Evolutionary conservation across 2,888 invertebrate species (phyloP).

Genomic region (Melinaea marsaeus): DNA sequence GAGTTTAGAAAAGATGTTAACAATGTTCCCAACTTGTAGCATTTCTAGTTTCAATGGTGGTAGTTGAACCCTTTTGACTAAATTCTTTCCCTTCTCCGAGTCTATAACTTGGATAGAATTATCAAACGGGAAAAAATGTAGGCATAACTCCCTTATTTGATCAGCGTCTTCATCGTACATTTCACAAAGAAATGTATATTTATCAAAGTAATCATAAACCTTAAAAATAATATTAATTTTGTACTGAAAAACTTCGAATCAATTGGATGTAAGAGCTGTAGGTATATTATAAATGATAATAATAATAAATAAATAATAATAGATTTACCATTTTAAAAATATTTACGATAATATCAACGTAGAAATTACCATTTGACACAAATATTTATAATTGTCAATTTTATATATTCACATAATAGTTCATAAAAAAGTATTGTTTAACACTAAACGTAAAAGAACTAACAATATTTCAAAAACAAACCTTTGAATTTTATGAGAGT

Average conservation of each 20-base stretch:
- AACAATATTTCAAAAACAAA: no score
- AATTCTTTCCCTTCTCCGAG: conserved; percentile 75
- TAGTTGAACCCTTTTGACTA: conserved; percentile 81
- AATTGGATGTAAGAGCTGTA: no score
- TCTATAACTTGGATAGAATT: conserved; percentile 88
- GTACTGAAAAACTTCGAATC: background rate
- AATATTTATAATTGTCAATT: no score
- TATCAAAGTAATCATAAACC: conserved; percentile 75
- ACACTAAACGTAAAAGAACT: no score
- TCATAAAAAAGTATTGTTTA: no score
- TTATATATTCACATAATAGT: no score
- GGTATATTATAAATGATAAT: no score
- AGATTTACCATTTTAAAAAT: no score
- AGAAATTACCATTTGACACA: no score
- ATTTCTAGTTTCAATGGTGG: conserved; percentile 80
- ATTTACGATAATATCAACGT: no score
- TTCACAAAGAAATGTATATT: conserved; percentile 83
- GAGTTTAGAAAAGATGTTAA: conserved; percentile 85
- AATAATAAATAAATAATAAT: no score
- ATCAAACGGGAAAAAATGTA: conserved; percentile 87
- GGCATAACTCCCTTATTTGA: conserved; percentile 81
- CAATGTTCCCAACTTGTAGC: conserved; percentile 85
- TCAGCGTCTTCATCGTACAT: conserved; percentile 90
- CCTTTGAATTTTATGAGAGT: no score
- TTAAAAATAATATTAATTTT: conserved; percentile 34